Percentiles rank a stretch among this genome's conserved stretches.
Conservation (phyloP, 2,888 invertebrate genomes). For the Julus scanicus region DNA sequence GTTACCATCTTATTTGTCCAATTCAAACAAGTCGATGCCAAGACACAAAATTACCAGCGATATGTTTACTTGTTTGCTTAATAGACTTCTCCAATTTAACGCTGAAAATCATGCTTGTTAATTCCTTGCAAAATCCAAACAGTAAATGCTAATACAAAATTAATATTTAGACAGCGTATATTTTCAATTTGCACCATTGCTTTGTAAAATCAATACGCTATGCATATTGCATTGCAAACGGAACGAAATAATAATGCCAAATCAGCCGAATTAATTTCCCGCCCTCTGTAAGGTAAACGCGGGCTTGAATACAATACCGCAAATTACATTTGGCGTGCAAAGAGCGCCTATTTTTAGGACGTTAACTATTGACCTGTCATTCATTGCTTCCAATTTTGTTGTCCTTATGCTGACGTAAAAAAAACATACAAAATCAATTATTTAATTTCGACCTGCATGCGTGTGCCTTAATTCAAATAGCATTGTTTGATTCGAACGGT, state of each 20-base stretch:
- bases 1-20: no score
- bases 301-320: background rate
- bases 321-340: background rate
- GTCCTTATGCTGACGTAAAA: background rate
- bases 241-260: background rate
- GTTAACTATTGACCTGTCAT: background rate
- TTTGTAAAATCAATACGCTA: background rate
- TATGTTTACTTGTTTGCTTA: no score
- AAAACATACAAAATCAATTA: background rate
- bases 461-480: background rate
- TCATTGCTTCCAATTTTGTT: background rate
- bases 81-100: no score
- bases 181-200: background rate
- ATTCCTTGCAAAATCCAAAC: no score
- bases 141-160: background rate
- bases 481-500: background rate
- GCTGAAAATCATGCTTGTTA: no score
- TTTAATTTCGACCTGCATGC: background rate
- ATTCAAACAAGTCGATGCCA: no score
- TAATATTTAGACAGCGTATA: background rate
- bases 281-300: background rate
- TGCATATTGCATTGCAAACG: background rate
- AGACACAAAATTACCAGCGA: no score
- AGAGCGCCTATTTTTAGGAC: background rate
- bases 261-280: background rate